phyloP scores from a whole-genome alignment of 2,888 invertebrate species.

The Norana najaformis region DNA sequence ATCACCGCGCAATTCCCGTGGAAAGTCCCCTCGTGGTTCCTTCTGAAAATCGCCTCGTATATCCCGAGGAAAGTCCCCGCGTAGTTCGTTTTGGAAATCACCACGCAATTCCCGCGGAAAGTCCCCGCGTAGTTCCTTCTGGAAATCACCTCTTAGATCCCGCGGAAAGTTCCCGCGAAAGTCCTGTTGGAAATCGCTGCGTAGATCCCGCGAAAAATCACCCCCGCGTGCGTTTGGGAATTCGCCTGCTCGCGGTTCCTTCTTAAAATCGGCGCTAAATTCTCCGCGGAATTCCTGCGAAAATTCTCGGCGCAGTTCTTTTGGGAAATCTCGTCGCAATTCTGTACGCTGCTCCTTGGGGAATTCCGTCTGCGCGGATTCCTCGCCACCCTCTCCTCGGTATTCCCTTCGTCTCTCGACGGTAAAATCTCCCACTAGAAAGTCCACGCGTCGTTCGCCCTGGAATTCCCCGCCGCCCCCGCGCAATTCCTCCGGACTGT shows the following conservation, averaged over 20 bases:
- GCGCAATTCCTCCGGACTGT: neutral
- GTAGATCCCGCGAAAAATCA: neutral
- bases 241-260: neutral
- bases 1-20: neutral
- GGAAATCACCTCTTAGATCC: neutral
- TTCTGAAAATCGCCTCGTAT: too few species aligned
- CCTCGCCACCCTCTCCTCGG: neutral
- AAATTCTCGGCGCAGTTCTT: neutral
- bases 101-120: neutral
- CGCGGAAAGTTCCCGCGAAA: neutral
- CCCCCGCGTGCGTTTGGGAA: neutral
- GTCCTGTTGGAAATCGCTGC: neutral
- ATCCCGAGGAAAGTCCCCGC: neutral
- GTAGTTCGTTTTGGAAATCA: neutral
- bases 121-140: neutral
- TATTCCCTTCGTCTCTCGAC: neutral
- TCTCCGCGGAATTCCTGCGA: neutral
- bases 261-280: neutral
- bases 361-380: neutral
- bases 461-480: neutral
- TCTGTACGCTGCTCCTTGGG: neutral
- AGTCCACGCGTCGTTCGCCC: neutral
- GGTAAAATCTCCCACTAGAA: neutral
- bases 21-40: neutral
- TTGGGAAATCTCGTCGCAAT: neutral